phyloP scores from a whole-genome alignment of 2,888 invertebrate genomes.

The Mythimna vitellina region DNA sequence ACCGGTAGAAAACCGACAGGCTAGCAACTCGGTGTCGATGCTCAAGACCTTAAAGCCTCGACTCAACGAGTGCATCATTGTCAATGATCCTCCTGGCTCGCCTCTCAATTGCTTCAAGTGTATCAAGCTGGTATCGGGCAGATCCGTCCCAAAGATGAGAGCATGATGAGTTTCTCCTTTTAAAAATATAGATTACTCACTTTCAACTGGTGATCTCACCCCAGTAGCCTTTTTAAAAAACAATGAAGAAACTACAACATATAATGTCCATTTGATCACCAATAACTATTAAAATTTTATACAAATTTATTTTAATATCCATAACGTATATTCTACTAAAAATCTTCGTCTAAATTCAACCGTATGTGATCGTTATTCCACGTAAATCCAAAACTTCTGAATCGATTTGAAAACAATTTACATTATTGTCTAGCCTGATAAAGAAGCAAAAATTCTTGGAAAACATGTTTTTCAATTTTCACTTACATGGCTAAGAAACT shows the following conservation, averaged over 20 bases:
- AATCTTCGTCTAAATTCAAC: neutral
- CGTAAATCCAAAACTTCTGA: slow-evolving; percentile 30
- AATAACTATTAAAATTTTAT: slow-evolving; percentile 42
- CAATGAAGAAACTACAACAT: slow-evolving; percentile 26
- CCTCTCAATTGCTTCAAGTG: too few relatives aligned
- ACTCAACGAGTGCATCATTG: too few relatives aligned
- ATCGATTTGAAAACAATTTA: slow-evolving; percentile 19
- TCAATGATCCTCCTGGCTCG: too few relatives aligned
- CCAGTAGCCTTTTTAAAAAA: slow-evolving; percentile 23
- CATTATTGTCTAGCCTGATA: neutral
- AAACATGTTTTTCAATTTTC: neutral
- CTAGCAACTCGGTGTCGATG: too few relatives aligned
- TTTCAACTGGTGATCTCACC: slow-evolving; percentile 26
- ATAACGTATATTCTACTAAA: neutral
- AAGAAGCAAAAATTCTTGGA: neutral
- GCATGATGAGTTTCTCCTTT: too few relatives aligned
- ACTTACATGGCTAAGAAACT: neutral
- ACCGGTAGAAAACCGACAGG: too few relatives aligned
- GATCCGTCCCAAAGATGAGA: too few relatives aligned
- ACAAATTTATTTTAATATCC: slow-evolving; percentile 22
- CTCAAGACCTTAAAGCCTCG: too few relatives aligned
- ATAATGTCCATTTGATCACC: slow-evolving; percentile 30
- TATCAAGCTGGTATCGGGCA: too few relatives aligned
- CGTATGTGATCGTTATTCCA: slow-evolving; percentile 33
- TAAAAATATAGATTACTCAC: neutral